Base-by-base conservation (phyloP, 2,888 invertebrate species). In the Tanaodytes sp. region DNA sequence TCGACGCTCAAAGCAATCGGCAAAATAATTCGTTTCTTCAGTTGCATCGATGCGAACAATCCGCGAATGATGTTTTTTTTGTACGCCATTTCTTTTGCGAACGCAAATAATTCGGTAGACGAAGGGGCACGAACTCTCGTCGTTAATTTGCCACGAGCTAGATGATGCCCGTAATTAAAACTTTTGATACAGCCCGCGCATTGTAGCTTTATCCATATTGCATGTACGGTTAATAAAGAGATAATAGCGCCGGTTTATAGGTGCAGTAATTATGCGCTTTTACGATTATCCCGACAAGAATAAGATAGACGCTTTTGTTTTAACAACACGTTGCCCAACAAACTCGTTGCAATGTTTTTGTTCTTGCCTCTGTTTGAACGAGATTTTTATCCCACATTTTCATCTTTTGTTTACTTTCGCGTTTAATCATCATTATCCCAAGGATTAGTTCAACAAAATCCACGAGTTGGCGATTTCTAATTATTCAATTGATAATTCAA, bases 191-290 rank as follows among this genome's bases (percentile, higher is more conserved):
- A 52, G 16, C n/a, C n/a, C n/a, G 9, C 65, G 30, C 16, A 46
- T 58, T 59, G 52, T 66, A 59, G 54, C 33, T 66, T 66, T 59
- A 59, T 59, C 33, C 65, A 48, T 46, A 48, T 43, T 58, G 54
- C 59, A 39, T 66, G 65, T 54, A 48, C 58, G 37, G 40, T 54
- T 59, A n/a, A 48, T 66, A 54, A 66, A 66, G 59, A 36, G 58
- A 58, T 65, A 65, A 58, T 52, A 57, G 51, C 45, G 45, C 8
- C 18, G 20, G 49, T 57, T 57, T 64, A 57, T 57, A 51, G 49
- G 16, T 57, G 51, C 58, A 49, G 49, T 64, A 64, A 64, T 64
- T 64, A 55, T 49, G 27, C 42, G 18, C 64, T 57, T 64, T 64
- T 55, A 43, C 57, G 55, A 64, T 64, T 51, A 51, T n/a, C n/a